phyloP scores from a whole-genome alignment of 2,797 vertebrate species.

The Rhyacichthys aspro region DNA sequence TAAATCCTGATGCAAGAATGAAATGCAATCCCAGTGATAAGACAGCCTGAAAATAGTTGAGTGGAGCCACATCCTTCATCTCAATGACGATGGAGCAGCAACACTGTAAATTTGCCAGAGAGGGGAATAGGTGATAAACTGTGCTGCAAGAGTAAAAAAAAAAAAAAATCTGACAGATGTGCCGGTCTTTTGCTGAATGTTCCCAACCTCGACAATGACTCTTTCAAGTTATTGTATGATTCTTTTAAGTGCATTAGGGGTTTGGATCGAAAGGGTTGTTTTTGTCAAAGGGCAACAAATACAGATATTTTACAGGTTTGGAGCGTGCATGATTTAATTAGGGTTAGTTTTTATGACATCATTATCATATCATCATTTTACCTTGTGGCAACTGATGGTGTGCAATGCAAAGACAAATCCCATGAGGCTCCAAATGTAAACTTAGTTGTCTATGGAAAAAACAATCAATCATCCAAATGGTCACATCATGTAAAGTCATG shows the following conservation, averaged over 20 bases:
- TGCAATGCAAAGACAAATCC: no score
- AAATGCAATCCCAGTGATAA: constrained; percentile 30
- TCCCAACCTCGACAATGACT: constrained; percentile 49
- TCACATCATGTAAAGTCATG: no score
- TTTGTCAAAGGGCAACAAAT: no score
- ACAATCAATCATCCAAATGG: no score
- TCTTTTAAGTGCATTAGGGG: constrained; percentile 25
- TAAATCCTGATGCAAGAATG: constrained; percentile 26
- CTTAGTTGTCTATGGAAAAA: no score
- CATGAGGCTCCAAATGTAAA: no score
- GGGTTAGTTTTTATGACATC: no score
- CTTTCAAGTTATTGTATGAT: constrained; percentile 37
- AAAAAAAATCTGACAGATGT: constrained; percentile 41
- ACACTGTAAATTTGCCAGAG: constrained; percentile 28
- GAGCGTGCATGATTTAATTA: no score
- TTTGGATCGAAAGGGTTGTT: constrained; percentile 15
- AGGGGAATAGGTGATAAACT: constrained; percentile 33
- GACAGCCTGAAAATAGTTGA: constrained; percentile 12
- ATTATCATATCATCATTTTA: no score
- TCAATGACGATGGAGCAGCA: constrained; percentile 9
- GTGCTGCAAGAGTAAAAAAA: constrained; percentile 14
- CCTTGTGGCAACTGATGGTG: no score
- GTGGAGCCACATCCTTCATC: constrained; percentile 26
- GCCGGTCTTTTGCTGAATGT: constrained; percentile 19
- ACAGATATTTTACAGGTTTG: no score